Conservation (phyloP, 2,888 invertebrate genomes). For the Cetonia aurata region DNA sequence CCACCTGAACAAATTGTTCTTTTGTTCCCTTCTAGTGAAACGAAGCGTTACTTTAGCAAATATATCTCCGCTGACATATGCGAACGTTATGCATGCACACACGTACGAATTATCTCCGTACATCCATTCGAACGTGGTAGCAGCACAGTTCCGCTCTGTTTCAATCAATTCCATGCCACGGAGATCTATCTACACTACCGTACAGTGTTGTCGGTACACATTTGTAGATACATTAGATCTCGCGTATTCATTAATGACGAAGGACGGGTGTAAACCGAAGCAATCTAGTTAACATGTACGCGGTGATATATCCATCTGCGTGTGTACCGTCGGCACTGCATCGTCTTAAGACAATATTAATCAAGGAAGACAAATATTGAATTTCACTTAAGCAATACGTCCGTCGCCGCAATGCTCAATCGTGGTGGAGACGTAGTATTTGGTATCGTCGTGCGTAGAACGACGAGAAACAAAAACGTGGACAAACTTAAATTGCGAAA, state of each 20-base stretch:
- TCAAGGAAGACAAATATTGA: constrained; percentile 34
- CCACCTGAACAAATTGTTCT: too few relatives aligned
- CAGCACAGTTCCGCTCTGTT: not conserved
- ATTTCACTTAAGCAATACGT: constrained; percentile 32
- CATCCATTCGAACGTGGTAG: too few relatives aligned
- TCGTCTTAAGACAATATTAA: constrained; percentile 38
- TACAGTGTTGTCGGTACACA: not conserved
- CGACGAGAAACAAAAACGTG: too few relatives aligned
- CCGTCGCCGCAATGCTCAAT: too few relatives aligned
- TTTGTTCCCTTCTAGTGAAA: too few relatives aligned
- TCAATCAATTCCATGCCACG: constrained; percentile 9
- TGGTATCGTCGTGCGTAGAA: too few relatives aligned
- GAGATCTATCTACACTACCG: not conserved
- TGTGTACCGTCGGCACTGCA: not conserved
- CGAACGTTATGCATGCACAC: too few relatives aligned
- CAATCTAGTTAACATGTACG: constrained; percentile 26
- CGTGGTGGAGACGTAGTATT: too few relatives aligned
- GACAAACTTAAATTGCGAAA: too few relatives aligned
- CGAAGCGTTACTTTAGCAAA: too few relatives aligned
- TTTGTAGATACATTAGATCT: constrained; percentile 6
- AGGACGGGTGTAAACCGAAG: constrained; percentile 9
- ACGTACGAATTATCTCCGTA: too few relatives aligned
- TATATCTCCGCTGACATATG: too few relatives aligned
- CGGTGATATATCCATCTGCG: not conserved
- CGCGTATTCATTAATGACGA: constrained; percentile 22